Conservation (phyloP, 2,113 vertebrate species). For the Rutilus rutilus region DNA sequence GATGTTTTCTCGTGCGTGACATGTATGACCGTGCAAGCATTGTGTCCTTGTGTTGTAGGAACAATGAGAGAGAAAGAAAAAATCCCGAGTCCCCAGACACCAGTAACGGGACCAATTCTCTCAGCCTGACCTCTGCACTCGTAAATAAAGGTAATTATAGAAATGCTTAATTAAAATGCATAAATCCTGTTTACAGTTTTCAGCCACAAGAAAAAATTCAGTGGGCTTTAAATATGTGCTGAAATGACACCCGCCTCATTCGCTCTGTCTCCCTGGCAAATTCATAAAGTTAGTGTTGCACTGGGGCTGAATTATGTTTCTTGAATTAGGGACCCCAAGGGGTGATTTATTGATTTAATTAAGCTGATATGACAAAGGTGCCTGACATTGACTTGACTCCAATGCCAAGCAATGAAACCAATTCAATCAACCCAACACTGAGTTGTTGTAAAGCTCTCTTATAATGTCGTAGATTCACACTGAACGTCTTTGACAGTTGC, state of each 20-base stretch:
- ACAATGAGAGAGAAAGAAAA: slow-evolving; percentile 66
- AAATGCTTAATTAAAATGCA: slow-evolving; percentile 80
- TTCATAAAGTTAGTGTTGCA: slow-evolving; percentile 38
- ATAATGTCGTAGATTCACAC: not conserved
- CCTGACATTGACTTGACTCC: slow-evolving; percentile 27
- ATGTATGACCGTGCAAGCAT: slow-evolving; percentile 10
- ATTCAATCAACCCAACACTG: not conserved
- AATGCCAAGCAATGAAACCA: not conserved
- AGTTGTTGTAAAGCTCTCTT: not conserved
- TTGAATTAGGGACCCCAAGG: slow-evolving; percentile 41
- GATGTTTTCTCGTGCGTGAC: slow-evolving; percentile 39
- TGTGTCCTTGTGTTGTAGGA: slow-evolving; percentile 58
- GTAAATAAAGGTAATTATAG: slow-evolving; percentile 78
- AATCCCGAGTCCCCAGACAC: slow-evolving; percentile 62
- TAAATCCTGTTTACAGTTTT: slow-evolving; percentile 75
- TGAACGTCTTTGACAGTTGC: not conserved
- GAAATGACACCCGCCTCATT: not conserved
- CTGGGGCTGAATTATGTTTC: slow-evolving; percentile 54
- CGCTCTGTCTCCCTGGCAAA: not conserved
- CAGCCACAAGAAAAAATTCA: slow-evolving; percentile 55
- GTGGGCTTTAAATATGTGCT: slow-evolving; percentile 59
- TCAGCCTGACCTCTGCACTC: slow-evolving; percentile 62
- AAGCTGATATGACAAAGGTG: slow-evolving; percentile 48
- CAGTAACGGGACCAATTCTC: slow-evolving; percentile 52
- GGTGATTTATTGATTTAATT: slow-evolving; percentile 68